A percentile compares a stretch with the other conserved stretches of the same genome.
Conservation (phyloP, 2,113 vertebrate genomes). For the Chamaetylas fuelleborni region DNA sequence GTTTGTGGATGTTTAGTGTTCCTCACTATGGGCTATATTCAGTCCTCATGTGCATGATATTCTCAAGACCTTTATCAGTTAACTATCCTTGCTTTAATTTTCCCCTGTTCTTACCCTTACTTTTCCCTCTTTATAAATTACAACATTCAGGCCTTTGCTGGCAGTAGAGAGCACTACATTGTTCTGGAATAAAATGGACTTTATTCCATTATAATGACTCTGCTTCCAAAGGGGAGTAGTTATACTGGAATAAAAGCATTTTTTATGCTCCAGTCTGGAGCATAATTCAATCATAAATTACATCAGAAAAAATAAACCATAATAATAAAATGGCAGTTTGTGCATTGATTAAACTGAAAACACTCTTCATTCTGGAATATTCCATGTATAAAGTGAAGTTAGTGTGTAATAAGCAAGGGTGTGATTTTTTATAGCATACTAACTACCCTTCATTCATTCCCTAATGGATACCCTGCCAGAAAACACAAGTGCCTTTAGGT, state of each 20-base stretch:
- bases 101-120: slow-evolving; percentile 16
- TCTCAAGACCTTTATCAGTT: slow-evolving; percentile 66
- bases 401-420: slow-evolving; percentile 63
- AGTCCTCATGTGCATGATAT: slow-evolving; percentile 12
- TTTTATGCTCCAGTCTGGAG: slow-evolving; percentile 66
- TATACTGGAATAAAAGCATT: slow-evolving; percentile 68
- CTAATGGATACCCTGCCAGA: slow-evolving; percentile 58
- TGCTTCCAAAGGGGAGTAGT: slow-evolving; percentile 69
- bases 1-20: slow-evolving; percentile 53
- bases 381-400: slow-evolving; percentile 56
- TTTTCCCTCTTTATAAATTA: slow-evolving; percentile 64
- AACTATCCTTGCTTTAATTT: slow-evolving; percentile 62
- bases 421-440: slow-evolving; percentile 59
- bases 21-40: slow-evolving; percentile 10
- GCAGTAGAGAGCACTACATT: slow-evolving; percentile 59
- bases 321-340: slow-evolving; percentile 74
- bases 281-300: slow-evolving; percentile 76
- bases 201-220: slow-evolving; percentile 70
- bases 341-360: slow-evolving; percentile 73
- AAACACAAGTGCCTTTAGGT: slow-evolving; percentile 58
- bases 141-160: slow-evolving; percentile 52
- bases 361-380: slow-evolving; percentile 67
- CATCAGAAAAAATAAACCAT: slow-evolving; percentile 68
- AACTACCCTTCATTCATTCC: slow-evolving; percentile 53
- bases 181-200: slow-evolving; percentile 70